A percentile compares a stretch with the other conserved stretches of the same genome.
Evolutionary conservation across 1,140 invertebrate genomes (phyloP).

Genomic region (Drosophila cardini): DNA sequence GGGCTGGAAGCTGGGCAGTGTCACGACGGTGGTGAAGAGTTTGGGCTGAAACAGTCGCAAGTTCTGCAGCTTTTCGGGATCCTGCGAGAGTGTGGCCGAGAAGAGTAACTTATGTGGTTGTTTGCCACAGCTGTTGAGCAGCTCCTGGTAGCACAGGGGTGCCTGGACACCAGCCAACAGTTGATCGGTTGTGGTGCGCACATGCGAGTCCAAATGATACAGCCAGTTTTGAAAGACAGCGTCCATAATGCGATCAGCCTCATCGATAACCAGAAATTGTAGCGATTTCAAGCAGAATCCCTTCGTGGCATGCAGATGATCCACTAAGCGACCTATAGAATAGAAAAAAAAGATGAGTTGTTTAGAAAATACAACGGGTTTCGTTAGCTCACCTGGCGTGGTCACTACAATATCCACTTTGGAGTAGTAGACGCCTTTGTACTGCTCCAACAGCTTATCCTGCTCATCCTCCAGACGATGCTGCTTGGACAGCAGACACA

Average conservation of each 20-base stretch:
- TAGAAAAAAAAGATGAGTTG: no score
- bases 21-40: slow-evolving; percentile 92
- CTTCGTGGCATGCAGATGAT: slow-evolving; percentile 94
- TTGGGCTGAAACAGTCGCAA: slow-evolving; percentile 96
- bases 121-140: slow-evolving; percentile 56
- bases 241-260: slow-evolving; percentile 97
- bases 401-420: slow-evolving; percentile 95
- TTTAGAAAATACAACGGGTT: neutral
- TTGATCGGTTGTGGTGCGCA: slow-evolving; percentile 82
- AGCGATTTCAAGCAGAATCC: slow-evolving; percentile 94
- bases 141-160: slow-evolving; percentile 70
- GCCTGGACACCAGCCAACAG: slow-evolving; percentile 68
- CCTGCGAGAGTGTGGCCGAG: slow-evolving; percentile 97
- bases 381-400: slow-evolving; percentile 87
- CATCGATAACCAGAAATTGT: slow-evolving; percentile 96
- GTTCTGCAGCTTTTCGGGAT: slow-evolving; percentile 96
- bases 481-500: slow-evolving; percentile 90
- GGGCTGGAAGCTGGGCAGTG: slow-evolving; percentile 56
- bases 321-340: slow-evolving; percentile 91
- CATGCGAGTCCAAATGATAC: slow-evolving; percentile 88
- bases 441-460: slow-evolving; percentile 89
- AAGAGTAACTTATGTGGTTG: slow-evolving; percentile 96
- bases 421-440: slow-evolving; percentile 86
- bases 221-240: slow-evolving; percentile 96
- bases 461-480: slow-evolving; percentile 91